Evolutionary conservation across 2,888 invertebrate genomes (phyloP), one percentile per base, ranked within the genome.

Genomic region (Camponotus fellah): DNA sequence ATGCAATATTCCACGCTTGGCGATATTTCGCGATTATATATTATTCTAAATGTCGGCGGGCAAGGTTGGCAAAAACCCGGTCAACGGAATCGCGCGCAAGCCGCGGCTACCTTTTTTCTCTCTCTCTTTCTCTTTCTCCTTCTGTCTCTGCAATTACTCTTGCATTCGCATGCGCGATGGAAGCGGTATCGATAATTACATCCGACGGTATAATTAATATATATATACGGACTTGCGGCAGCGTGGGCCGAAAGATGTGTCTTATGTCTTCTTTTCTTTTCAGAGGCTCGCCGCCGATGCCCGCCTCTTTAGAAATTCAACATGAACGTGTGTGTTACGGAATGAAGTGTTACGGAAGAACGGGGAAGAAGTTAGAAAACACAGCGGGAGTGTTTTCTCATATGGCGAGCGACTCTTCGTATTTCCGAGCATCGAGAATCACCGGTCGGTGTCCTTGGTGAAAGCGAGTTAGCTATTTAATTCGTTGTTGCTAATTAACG

Each of bases 401-500:
- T 53, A n/a, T 14, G 14, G 83, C 60, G 26, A 14, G 43, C n/a
- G 40, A 21, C 21, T 37, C 21, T 26, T 26, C 60, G 46, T 26
- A 17, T 53, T 37, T 65, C 53, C 79, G 76, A 76, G 71, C 77
- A 80, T 77, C 82, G 56, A 58, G 71, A 75, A 85, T 89, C 85
- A 79, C 2, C 58, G 82, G 58, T 68, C 43, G 40, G 66, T 77
- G 85, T 84, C 86, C 62, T 76, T 62, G 83, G 88, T 89, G 88
- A 88, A 89, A 88, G 89, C 86, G 60, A 77, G 77, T 34, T 53
- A 21, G 72, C 83, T 76, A 89, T 80, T 89, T 88, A 86, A 72
- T 80, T 89, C 79, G 86, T 2, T 2, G 26, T 83, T 79, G 62
- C 46, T 74, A 66, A 79, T 79, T 80, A 81, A 74, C 85, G 65